A percentile compares a stretch with the other conserved stretches of the same genome.
phyloP scores from a whole-genome alignment of 1,140 invertebrate genomes.

The Zophobas atratus region DNA sequence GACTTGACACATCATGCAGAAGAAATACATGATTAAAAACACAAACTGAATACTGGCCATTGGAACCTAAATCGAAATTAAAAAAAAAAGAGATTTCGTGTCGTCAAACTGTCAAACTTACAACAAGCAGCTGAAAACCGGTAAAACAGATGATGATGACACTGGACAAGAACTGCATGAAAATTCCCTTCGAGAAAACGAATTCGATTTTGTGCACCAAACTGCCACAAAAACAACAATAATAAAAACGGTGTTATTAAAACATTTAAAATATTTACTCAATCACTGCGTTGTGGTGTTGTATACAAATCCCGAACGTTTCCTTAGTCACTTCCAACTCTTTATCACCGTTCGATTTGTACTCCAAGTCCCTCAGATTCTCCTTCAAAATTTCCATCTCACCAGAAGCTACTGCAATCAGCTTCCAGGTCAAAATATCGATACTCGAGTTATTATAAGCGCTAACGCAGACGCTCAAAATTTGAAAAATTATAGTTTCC shows the following conservation, averaged over 20 bases:
- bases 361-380: slow-evolving; percentile 46
- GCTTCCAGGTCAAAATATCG: slow-evolving; percentile 37
- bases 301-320: slow-evolving; percentile 38
- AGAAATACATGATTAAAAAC: slow-evolving; percentile 53
- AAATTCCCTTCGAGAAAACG: slow-evolving; percentile 56
- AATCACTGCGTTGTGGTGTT: slow-evolving; percentile 49
- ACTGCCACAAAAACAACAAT: slow-evolving; percentile 30
- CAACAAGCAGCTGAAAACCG: slow-evolving; percentile 59
- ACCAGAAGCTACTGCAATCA: slow-evolving; percentile 47
- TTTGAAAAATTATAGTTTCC: slow-evolving; percentile 23
- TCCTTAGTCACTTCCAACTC: not conserved
- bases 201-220: slow-evolving; percentile 53
- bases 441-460: slow-evolving; percentile 49
- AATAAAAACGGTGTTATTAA: too few relatives aligned
- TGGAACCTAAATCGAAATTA: slow-evolving; percentile 48
- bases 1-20: slow-evolving; percentile 56
- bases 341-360: slow-evolving; percentile 2
- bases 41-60: slow-evolving; percentile 51
- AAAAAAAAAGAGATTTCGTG: not conserved
- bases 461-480: slow-evolving; percentile 37
- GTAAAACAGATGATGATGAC: slow-evolving; percentile 58
- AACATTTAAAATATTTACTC: too few relatives aligned
- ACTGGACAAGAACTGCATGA: slow-evolving; percentile 59
- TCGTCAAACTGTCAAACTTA: slow-evolving; percentile 33
- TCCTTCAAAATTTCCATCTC: slow-evolving; percentile 52